Percentiles rank a stretch among this genome's conserved stretches.
Evolutionary conservation across 2,888 invertebrate species (phyloP).

Genomic region (Aporophyla lueneburgensis): DNA sequence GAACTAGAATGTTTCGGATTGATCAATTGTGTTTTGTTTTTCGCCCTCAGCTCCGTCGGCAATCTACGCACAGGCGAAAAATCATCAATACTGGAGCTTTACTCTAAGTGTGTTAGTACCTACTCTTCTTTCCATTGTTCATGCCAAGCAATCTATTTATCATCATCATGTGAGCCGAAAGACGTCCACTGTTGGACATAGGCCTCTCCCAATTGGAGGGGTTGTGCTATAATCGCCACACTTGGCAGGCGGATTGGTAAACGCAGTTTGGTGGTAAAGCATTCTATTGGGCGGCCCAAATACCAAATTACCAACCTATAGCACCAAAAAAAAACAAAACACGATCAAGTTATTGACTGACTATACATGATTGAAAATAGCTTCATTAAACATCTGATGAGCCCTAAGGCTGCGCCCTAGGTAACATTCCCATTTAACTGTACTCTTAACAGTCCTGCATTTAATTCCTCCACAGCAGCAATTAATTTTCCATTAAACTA

Average conservation of each 20-base stretch:
- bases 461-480: constrained; percentile 11
- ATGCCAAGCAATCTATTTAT: background rate
- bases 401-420: background rate
- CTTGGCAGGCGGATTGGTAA: too few species aligned
- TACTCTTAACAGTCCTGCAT: background rate
- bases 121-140: background rate
- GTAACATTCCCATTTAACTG: constrained; percentile 15
- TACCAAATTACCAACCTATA: background rate
- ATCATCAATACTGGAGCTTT: too few species aligned
- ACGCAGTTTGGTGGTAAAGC: too few species aligned
- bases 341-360: background rate
- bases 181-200: too few species aligned
- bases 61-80: background rate
- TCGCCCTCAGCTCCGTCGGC: background rate
- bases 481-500: constrained; percentile 31
- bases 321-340: background rate
- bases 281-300: background rate
- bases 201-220: too few species aligned
- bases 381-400: background rate
- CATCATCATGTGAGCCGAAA: too few species aligned
- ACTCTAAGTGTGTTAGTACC: too few species aligned
- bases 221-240: too few species aligned
- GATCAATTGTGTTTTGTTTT: background rate
- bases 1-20: background rate
- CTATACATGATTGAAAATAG: background rate